phyloP scores from a whole-genome alignment of 2,113 vertebrate genomes.

The Lepus europaeus region DNA sequence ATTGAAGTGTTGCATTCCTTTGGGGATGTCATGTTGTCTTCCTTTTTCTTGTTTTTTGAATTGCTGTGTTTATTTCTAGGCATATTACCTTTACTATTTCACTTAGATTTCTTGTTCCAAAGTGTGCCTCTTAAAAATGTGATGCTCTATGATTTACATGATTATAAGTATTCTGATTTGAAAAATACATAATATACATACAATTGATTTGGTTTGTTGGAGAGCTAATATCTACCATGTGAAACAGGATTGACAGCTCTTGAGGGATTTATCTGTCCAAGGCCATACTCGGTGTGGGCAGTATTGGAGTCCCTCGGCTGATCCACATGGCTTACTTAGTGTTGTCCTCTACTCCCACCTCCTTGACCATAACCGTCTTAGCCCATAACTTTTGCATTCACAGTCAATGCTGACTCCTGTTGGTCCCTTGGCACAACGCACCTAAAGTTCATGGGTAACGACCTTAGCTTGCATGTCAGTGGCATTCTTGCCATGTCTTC shows the following conservation, averaged over 20 bases:
- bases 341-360: rapidly evolving
- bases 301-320: not conserved
- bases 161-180: not conserved
- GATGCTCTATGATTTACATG: not conserved
- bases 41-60: too few relatives aligned
- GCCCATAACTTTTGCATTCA: not conserved
- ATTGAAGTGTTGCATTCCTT: too few relatives aligned
- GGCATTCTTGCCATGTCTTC: not conserved
- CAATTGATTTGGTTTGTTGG: not conserved
- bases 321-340: not conserved
- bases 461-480: not conserved
- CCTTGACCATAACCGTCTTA: not conserved
- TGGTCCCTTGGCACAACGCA: not conserved
- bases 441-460: not conserved
- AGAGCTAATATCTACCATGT: not conserved
- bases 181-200: not conserved
- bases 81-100: not conserved
- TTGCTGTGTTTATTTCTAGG: too few relatives aligned
- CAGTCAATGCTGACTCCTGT: not conserved
- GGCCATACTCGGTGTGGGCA: not conserved
- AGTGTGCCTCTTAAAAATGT: not conserved
- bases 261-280: not conserved
- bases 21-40: too few relatives aligned
- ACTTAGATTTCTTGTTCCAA: not conserved
- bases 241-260: not conserved